Percentiles rank a stretch among this genome's conserved stretches.
Conservation (phyloP, 2,888 invertebrate genomes). For the Alcis repandata region DNA sequence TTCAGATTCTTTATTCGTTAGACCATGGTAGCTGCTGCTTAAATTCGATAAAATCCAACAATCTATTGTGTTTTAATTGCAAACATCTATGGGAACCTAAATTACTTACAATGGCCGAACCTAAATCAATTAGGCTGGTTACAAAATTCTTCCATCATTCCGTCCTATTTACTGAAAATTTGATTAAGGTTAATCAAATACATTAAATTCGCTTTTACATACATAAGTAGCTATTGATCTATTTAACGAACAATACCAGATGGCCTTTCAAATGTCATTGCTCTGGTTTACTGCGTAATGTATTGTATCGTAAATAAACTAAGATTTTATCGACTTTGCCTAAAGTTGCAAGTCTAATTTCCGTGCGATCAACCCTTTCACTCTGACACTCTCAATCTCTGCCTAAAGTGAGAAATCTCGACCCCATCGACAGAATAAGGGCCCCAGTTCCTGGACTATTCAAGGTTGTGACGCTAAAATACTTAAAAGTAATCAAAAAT, state of each 20-base stretch:
- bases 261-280: not conserved
- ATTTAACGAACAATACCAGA: conserved; percentile 9
- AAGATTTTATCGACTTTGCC: not conserved
- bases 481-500: not conserved
- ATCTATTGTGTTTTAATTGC: too few species aligned
- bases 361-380: too few species aligned
- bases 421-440: too few species aligned
- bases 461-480: too few species aligned
- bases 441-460: too few species aligned
- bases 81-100: not conserved
- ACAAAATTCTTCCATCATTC: not conserved
- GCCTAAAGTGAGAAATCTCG: too few species aligned
- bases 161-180: not conserved
- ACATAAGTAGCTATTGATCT: not conserved
- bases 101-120: not conserved
- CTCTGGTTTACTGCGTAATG: not conserved
- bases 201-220: not conserved
- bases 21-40: too few species aligned
- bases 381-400: not conserved
- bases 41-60: too few species aligned
- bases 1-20: too few species aligned
- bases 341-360: too few species aligned
- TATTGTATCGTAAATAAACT: not conserved
- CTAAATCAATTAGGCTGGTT: not conserved
- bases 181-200: not conserved